Conservation (phyloP, 1,140 invertebrate genomes). For the Drosophila rufa region DNA sequence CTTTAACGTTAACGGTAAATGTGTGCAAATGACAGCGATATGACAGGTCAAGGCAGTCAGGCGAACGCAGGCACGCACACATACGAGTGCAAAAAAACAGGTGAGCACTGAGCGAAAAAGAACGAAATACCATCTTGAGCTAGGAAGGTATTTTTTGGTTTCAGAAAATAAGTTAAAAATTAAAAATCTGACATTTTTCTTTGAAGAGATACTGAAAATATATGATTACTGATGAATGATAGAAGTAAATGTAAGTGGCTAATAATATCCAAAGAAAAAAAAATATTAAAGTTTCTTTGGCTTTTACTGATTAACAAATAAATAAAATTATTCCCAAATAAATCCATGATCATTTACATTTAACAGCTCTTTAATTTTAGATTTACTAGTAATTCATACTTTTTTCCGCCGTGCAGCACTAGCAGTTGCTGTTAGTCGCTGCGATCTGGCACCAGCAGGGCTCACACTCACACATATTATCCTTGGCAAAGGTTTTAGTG, state of each 20-base stretch:
- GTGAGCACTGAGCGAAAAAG: constrained; percentile 15
- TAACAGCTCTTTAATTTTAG: background rate
- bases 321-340: too few species aligned
- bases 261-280: too few species aligned
- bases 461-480: constrained; percentile 35
- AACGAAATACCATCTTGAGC: too few species aligned
- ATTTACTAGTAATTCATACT: background rate
- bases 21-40: constrained; percentile 79
- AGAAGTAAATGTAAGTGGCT: too few species aligned
- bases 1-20: constrained; percentile 77
- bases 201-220: too few species aligned
- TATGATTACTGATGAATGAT: too few species aligned
- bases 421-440: constrained; percentile 13
- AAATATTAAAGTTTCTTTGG: too few species aligned
- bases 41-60: constrained; percentile 68
- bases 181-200: too few species aligned
- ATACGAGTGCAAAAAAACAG: constrained; percentile 1
- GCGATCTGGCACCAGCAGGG: constrained; percentile 41
- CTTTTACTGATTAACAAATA: too few species aligned
- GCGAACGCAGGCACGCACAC: constrained; percentile 15
- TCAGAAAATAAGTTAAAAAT: too few species aligned
- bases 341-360: too few species aligned
- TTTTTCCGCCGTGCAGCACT: constrained; percentile 1
- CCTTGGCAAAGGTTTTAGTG: constrained; percentile 72
- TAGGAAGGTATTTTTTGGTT: too few species aligned